Percentiles rank a stretch among this genome's conserved stretches.
Evolutionary conservation across 1,140 invertebrate species (phyloP).

Genomic region (Drosophila pseudoananassae): DNA sequence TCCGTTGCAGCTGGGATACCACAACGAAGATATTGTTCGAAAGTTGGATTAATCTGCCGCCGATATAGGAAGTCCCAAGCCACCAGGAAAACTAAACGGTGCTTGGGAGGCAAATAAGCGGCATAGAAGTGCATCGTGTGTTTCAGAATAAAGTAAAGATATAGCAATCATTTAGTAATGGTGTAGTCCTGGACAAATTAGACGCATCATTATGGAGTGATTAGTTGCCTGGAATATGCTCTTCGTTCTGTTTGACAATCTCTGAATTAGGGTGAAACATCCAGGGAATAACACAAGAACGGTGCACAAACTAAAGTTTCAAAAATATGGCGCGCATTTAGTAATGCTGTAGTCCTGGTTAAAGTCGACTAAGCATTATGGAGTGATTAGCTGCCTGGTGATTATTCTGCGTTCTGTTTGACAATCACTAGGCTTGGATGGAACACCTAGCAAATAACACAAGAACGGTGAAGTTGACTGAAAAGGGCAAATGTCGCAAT

Average conservation of each 20-base stretch:
- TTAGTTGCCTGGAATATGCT: slow-evolving; percentile 38
- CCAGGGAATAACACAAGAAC: slow-evolving; percentile 76
- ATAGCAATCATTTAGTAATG: slow-evolving; percentile 53
- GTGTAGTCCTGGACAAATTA: slow-evolving; percentile 11
- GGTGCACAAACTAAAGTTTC: slow-evolving; percentile 1
- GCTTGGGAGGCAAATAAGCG: slow-evolving; percentile 80
- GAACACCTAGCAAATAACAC: slow-evolving; percentile 63
- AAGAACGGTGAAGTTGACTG: slow-evolving; percentile 36
- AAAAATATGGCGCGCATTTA: slow-evolving; percentile 64
- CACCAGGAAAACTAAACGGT: slow-evolving; percentile 44
- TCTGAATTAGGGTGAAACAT: slow-evolving; percentile 37
- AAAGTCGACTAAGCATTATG: slow-evolving; percentile 45
- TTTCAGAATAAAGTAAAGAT: background rate
- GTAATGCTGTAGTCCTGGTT: slow-evolving; percentile 54
- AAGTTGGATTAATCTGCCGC: slow-evolving; percentile 67
- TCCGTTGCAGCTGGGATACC: slow-evolving; percentile 22
- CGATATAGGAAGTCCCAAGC: slow-evolving; percentile 75
- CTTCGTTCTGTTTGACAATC: slow-evolving; percentile 81
- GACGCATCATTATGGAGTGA: slow-evolving; percentile 60
- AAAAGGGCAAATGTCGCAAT: slow-evolving; percentile 9
- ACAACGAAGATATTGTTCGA: slow-evolving; percentile 25
- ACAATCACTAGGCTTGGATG: slow-evolving; percentile 61
- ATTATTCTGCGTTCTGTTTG: slow-evolving; percentile 74
- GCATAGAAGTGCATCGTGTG: slow-evolving; percentile 8
- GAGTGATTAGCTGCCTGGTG: slow-evolving; percentile 34